A percentile compares a stretch with the other conserved stretches of the same genome.
Evolutionary conservation across 2,797 vertebrate genomes (phyloP).

Genomic region (Anniella stebbinsi): DNA sequence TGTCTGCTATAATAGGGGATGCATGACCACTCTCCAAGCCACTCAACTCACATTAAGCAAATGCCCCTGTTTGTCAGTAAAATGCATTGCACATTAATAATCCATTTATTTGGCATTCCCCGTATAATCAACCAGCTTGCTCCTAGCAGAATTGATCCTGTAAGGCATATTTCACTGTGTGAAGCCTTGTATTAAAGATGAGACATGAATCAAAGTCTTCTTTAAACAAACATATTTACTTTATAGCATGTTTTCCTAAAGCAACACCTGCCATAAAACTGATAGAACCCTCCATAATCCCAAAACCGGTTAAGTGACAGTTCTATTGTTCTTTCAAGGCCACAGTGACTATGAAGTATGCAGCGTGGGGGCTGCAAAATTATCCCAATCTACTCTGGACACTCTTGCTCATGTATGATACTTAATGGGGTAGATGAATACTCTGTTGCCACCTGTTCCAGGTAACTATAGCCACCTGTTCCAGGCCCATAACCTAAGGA

Average conservation of each 20-base stretch:
- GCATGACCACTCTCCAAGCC: too few species aligned
- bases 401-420: neutral
- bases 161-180: neutral
- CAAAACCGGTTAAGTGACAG: neutral
- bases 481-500: neutral
- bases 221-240: conserved; percentile 41
- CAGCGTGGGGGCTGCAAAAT: neutral
- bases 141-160: neutral
- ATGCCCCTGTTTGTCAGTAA: neutral
- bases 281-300: conserved; percentile 2
- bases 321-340: neutral
- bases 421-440: too few species aligned
- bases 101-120: conserved; percentile 22
- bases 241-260: conserved; percentile 21
- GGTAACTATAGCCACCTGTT: neutral
- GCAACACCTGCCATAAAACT: neutral
- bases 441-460: neutral
- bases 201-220: conserved; percentile 28
- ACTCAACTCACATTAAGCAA: neutral
- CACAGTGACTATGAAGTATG: too few species aligned
- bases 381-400: neutral
- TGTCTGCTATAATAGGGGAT: too few species aligned
- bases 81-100: neutral
- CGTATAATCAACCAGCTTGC: conserved; percentile 9
- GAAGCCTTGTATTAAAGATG: conserved; percentile 17